A percentile compares a stretch with the other conserved stretches of the same genome.
These are phyloP conservation scores for Oncorhynchus mykiss DNA, from an alignment of 2,113 vertebrate genomes.

Conservation along the genomic window DNA sequence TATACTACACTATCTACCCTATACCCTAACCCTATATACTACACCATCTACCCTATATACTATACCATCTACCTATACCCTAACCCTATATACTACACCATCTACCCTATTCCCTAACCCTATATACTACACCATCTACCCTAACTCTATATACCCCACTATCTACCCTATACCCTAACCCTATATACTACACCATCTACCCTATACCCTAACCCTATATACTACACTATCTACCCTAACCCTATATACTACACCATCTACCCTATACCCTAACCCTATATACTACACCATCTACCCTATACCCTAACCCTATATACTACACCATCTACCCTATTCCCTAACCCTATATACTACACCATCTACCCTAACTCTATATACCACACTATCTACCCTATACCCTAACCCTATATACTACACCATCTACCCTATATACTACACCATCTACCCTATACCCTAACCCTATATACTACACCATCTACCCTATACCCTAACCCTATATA, in stretches of 20 bases:
- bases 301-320: not conserved
- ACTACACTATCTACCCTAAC: no score
- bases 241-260: no score
- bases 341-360: not conserved
- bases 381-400: not conserved
- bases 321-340: not conserved
- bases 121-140: no score
- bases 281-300: no score
- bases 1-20: not conserved
- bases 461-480: not conserved
- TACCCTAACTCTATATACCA: not conserved
- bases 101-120: not conserved
- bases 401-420: not conserved
- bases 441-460: slow-evolving; percentile 1
- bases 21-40: not conserved
- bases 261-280: no score
- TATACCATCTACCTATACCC: not conserved
- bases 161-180: no score
- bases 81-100: not conserved
- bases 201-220: no score
- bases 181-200: no score
- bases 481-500: slow-evolving; percentile 9
- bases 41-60: not conserved
- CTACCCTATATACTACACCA: not conserved
- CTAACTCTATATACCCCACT: no score